Percentiles rank a stretch among this genome's conserved stretches.
Conservation (phyloP, 2,888 invertebrate genomes). For the Drosophila peninsularis region DNA sequence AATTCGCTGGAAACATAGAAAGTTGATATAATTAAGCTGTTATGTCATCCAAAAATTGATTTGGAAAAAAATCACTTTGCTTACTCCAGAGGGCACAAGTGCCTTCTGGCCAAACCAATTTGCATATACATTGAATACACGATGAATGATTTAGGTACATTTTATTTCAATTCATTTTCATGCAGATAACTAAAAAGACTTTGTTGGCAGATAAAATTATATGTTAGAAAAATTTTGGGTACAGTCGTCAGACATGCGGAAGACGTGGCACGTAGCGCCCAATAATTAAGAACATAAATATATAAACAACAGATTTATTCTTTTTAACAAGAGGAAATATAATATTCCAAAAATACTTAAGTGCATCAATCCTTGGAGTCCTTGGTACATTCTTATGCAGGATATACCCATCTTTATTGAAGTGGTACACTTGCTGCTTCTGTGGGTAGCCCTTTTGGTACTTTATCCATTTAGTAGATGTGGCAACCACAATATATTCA, state of each 20-base stretch:
- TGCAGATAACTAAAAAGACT: neutral
- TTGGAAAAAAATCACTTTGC: neutral
- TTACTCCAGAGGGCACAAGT: neutral
- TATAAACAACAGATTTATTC: neutral
- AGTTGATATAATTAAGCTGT: neutral
- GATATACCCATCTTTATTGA: too few relatives aligned
- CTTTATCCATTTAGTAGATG: neutral
- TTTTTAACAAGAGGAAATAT: neutral
- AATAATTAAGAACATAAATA: neutral
- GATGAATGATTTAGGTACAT: neutral
- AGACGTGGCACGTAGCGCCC: constrained; percentile 9
- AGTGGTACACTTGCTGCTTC: neutral
- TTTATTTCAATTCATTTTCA: neutral
- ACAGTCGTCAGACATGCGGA: neutral
- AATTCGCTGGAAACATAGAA: neutral
- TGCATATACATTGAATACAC: constrained; percentile 3
- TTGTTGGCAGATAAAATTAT: neutral
- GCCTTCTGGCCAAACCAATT: neutral
- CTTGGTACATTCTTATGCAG: too few relatives aligned
- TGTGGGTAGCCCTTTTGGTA: neutral
- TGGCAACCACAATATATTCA: neutral
- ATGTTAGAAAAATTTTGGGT: neutral
- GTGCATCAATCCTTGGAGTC: neutral
- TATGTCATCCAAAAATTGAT: constrained; percentile 7
- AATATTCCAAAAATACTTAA: neutral